Conservation (phyloP, 2,888 invertebrate species). For the Strigamia maritima region DNA sequence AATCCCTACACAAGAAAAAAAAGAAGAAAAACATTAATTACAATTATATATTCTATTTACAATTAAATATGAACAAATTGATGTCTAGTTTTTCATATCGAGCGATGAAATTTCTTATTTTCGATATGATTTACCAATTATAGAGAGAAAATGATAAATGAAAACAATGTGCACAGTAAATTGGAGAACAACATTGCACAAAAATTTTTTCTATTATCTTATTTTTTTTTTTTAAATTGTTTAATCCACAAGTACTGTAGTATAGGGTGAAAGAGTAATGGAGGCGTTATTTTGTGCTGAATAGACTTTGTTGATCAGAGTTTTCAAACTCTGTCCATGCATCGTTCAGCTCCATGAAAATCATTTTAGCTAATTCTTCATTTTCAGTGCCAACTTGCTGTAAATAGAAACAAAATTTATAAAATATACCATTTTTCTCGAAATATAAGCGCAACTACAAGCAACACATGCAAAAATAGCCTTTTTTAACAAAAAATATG, state of each 20-base stretch:
- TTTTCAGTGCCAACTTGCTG: slow-evolving; percentile 90
- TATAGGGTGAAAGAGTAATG: neutral
- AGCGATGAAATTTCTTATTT: neutral
- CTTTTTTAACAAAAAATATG: too few species aligned
- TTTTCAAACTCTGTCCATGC: slow-evolving; percentile 97
- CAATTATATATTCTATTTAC: neutral
- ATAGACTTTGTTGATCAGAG: slow-evolving; percentile 54
- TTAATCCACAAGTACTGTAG: neutral
- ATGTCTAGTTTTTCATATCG: neutral
- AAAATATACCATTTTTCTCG: too few species aligned
- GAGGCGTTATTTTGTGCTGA: slow-evolving; percentile 38
- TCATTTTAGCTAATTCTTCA: slow-evolving; percentile 88
- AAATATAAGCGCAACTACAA: too few species aligned
- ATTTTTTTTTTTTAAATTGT: neutral
- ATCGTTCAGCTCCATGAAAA: slow-evolving; percentile 98
- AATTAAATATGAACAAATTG: slow-evolving; percentile 11
- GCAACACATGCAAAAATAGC: too few species aligned
- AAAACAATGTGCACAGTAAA: neutral
- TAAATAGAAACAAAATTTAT: slow-evolving; percentile 48
- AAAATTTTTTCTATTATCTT: neutral
- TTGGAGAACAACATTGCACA: neutral
- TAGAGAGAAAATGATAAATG: neutral
- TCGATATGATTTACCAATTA: neutral
- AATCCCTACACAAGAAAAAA: neutral
- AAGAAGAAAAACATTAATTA: neutral